Evolutionary conservation across 2,888 invertebrate species (phyloP), one percentile per base, ranked within the genome.

Genomic region (Scrobipalpa costella): DNA sequence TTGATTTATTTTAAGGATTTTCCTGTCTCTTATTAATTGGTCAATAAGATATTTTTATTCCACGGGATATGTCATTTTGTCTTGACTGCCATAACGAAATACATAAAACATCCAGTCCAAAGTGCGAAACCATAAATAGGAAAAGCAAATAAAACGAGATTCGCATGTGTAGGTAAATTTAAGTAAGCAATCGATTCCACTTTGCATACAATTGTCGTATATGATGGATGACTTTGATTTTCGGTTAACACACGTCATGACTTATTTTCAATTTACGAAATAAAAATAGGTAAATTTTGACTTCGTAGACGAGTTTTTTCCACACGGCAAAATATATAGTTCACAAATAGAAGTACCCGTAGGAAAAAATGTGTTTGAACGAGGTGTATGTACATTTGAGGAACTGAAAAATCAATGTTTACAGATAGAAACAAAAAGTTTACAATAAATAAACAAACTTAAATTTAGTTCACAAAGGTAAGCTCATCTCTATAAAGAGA

Each of bases 191-290:
- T 62, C 63, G 50, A 33, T 60, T 36, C 44, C 44, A 65, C 55
- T 68, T 69, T 40, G 61, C 69, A 69, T 67, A 68, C 66, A 69
- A 67, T 68, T 59, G 62, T 50, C 57, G 44, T 58, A 63, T 61
- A 50, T 17, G 49, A 63, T 65, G 66, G 49, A 63, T 65, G 66
- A 66, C 63, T 66, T 68, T 57, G 66, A 61, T 62, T 62, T 65
- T 66, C 60, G 61, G 50, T 40, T 27, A 57, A 57, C 36, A 36
- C 8, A 47, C 59, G 59, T 59, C 59, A 59, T 13, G 11, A 38
- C 11, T 49, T 17, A 19, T 49, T 49, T 49, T 49, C 13, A 17
- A 13, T 11, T 21, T 52, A 13, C 21, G 27, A 11, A 13, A 2
- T 21, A 50, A 2, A 21, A 27, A 52, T 13, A 27, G 13, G 5